Percentiles rank a stretch among this genome's conserved stretches.
Evolutionary conservation across 2,888 invertebrate genomes (phyloP).

Genomic region (Unio delphinus): DNA sequence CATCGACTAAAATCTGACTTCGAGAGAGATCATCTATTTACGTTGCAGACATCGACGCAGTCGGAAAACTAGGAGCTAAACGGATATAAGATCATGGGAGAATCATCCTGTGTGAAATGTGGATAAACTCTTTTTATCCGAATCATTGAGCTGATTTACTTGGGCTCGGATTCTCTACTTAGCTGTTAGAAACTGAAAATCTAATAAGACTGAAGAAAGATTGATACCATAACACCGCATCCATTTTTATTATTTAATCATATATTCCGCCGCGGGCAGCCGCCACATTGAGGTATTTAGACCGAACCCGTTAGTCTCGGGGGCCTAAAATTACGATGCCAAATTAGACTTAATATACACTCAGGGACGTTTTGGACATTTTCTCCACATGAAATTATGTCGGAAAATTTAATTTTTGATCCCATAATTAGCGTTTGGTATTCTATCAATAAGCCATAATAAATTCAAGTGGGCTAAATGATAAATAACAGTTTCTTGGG

Average conservation of each 20-base stretch:
- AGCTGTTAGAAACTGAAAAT: conserved; percentile 26
- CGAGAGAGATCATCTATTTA: no score
- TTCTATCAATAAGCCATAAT: conserved; percentile 41
- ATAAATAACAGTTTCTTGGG: conserved; percentile 36
- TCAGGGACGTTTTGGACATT: conserved; percentile 40
- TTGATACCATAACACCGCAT: conserved; percentile 40
- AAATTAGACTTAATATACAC: conserved; percentile 42
- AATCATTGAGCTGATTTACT: no score
- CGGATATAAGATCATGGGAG: no score
- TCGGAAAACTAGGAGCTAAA: no score
- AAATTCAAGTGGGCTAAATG: conserved; percentile 39
- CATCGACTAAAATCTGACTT: no score
- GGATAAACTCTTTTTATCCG: no score
- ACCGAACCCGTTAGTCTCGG: conserved; percentile 18
- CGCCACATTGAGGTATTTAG: conserved; percentile 17
- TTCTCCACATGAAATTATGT: conserved; percentile 41
- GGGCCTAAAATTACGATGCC: conserved; percentile 26
- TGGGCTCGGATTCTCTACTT: not conserved
- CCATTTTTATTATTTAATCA: conserved; percentile 36
- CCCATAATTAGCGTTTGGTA: conserved; percentile 39
- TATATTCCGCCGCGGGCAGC: conserved; percentile 28
- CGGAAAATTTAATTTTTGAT: conserved; percentile 37
- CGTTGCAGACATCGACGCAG: no score
- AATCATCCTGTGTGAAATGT: no score
- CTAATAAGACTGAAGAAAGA: conserved; percentile 25